Conservation (phyloP, 2,797 vertebrate species). For the Luscinia megarhynchos region DNA sequence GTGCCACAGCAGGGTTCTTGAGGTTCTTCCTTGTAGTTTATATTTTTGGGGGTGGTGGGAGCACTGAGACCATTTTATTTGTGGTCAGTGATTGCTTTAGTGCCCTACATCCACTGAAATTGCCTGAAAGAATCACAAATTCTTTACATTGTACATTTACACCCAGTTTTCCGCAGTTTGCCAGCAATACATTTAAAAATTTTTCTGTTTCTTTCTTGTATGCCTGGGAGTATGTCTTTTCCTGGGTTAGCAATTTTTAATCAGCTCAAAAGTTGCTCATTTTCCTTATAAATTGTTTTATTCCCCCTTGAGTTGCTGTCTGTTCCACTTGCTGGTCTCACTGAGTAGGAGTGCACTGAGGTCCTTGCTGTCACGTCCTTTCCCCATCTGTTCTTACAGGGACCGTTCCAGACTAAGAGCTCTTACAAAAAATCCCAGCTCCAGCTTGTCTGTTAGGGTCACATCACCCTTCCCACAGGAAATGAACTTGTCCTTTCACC, state of each 20-base stretch:
- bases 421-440: conserved; percentile 16
- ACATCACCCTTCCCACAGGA: conserved; percentile 21
- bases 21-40: not conserved
- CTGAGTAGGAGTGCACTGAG: not conserved
- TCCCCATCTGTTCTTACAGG: conserved; percentile 8
- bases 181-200: not conserved
- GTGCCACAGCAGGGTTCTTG: not conserved
- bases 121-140: not conserved
- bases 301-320: not conserved
- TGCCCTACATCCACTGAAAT: not conserved
- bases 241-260: not conserved
- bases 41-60: not conserved
- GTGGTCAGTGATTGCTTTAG: not conserved
- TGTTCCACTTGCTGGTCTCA: not conserved
- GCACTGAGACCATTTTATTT: not conserved
- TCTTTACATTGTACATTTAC: not conserved
- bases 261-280: not conserved
- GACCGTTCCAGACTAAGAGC: not conserved
- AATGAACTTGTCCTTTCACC: conserved; percentile 53
- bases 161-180: not conserved
- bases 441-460: not conserved
- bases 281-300: not conserved
- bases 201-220: not conserved
- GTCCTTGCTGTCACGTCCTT: not conserved
- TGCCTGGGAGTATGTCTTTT: not conserved